phyloP scores from a whole-genome alignment of 2,888 invertebrate species.

The Conops quadrifasciatus region DNA sequence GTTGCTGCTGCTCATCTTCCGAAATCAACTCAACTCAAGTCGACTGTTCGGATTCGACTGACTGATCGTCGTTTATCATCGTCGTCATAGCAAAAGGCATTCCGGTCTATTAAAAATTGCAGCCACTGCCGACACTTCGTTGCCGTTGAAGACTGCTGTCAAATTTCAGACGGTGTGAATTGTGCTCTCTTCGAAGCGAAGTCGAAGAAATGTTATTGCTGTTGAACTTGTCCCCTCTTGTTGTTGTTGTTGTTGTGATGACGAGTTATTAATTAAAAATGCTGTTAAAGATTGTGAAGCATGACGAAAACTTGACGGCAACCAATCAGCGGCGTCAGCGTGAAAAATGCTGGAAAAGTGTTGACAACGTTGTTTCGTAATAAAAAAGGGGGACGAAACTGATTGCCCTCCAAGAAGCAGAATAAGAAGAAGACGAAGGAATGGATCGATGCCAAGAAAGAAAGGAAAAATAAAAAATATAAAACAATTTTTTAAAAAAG shows the following conservation, averaged over 20 bases:
- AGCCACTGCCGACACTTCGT: background rate
- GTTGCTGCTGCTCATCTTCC: background rate
- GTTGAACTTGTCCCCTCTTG: too few relatives aligned
- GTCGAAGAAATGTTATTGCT: background rate
- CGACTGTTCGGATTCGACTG: background rate
- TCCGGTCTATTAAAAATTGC: slow-evolving; percentile 25
- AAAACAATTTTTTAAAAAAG: background rate
- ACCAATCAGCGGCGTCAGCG: slow-evolving; percentile 32
- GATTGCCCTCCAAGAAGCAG: background rate
- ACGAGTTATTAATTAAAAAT: slow-evolving; percentile 33
- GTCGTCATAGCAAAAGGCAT: slow-evolving; percentile 26
- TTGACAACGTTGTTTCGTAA: slow-evolving; percentile 44
- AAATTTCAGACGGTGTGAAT: slow-evolving; percentile 18
- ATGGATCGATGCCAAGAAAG: background rate
- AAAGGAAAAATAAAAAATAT: background rate
- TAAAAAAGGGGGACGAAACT: background rate
- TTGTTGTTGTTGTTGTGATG: slow-evolving; percentile 13
- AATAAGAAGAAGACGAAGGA: background rate
- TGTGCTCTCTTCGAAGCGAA: background rate
- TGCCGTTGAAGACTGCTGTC: slow-evolving; percentile 1
- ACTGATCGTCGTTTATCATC: background rate
- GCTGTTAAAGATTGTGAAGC: slow-evolving; percentile 17
- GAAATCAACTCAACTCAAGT: background rate
- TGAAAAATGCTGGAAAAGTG: slow-evolving; percentile 42
- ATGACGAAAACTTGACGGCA: slow-evolving; percentile 27